Evolutionary conservation across 2,888 invertebrate species (phyloP).

Genomic region (Notodonta dromedarius): DNA sequence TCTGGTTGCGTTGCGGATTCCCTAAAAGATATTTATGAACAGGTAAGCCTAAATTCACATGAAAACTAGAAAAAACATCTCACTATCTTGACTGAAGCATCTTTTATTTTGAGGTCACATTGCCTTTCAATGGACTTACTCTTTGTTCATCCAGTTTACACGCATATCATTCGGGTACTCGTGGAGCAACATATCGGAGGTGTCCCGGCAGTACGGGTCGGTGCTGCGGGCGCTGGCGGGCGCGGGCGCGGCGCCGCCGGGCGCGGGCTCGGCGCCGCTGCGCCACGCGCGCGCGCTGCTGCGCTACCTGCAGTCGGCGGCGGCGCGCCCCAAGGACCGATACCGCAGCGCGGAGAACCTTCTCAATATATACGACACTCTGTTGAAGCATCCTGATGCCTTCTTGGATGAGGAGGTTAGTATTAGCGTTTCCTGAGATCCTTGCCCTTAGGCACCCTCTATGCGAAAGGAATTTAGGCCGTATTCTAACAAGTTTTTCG

Average conservation of each 20-base stretch:
- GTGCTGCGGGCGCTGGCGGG: constrained; percentile 75
- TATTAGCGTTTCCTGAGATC: constrained; percentile 7
- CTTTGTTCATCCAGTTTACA: constrained; percentile 57
- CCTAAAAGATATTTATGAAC: constrained; percentile 85
- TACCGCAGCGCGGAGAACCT: constrained; percentile 86
- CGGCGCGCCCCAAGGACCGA: constrained; percentile 60
- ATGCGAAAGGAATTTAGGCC: too few species aligned
- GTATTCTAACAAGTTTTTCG: too few species aligned
- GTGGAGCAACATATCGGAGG: constrained; percentile 82
- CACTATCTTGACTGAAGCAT: too few species aligned
- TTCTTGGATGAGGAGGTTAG: constrained; percentile 89
- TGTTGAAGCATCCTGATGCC: constrained; percentile 82
- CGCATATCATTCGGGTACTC: constrained; percentile 86
- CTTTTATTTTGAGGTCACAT: too few species aligned
- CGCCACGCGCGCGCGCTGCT: constrained; percentile 84
- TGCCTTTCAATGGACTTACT: too few species aligned
- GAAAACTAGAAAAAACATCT: too few species aligned
- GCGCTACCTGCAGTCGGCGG: constrained; percentile 74
- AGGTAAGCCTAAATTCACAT: constrained; percentile 65
- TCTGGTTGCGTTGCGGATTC: constrained; percentile 88
- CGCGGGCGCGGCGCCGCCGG: constrained; percentile 81
- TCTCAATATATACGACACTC: constrained; percentile 79
- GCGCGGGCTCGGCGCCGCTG: constrained; percentile 87
- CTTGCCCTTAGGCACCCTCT: too few species aligned
- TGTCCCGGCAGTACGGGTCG: constrained; percentile 82